Percentiles rank a stretch among this genome's conserved stretches.
These are phyloP conservation scores for Puntigrus tetrazona DNA, from an alignment of 2,113 vertebrate genomes.

Conservation along the genomic window DNA sequence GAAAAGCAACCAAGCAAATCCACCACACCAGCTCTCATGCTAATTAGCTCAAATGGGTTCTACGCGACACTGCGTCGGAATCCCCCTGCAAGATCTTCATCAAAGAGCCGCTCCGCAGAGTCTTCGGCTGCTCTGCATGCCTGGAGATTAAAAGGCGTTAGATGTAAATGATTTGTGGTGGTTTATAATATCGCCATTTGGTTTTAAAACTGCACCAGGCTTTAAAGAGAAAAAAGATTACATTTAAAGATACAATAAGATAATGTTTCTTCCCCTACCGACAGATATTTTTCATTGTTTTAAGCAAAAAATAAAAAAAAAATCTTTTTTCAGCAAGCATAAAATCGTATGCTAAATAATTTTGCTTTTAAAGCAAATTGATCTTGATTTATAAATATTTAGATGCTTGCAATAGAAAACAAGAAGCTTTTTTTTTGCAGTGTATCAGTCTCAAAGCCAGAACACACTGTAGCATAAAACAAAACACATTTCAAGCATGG, in stretches of 20 bases:
- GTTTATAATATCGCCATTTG: neutral
- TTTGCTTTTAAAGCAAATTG: too few relatives aligned
- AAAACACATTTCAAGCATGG: neutral
- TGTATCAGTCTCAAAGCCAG: neutral
- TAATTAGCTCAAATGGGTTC: conserved; percentile 24
- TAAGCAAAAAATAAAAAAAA: too few relatives aligned
- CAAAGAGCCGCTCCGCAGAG: neutral
- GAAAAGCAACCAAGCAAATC: conserved; percentile 24
- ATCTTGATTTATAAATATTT: too few relatives aligned
- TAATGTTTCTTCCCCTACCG: too few relatives aligned
- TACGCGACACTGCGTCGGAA: conserved; percentile 5
- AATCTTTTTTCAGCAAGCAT: too few relatives aligned
- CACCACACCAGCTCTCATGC: neutral
- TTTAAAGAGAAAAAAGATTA: neutral
- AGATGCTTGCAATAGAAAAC: too few relatives aligned
- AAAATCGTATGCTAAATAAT: too few relatives aligned
- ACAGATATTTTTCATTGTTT: too few relatives aligned
- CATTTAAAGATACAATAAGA: too few relatives aligned
- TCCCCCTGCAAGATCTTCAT: conserved; percentile 22
- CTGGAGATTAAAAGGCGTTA: neutral
- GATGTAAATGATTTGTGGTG: neutral
- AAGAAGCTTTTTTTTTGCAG: too few relatives aligned
- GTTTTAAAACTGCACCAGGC: neutral
- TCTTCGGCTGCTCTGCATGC: neutral
- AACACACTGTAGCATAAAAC: neutral